Evolutionary conservation across 2,113 vertebrate species (phyloP).

Genomic region (Leptosomus discolor): DNA sequence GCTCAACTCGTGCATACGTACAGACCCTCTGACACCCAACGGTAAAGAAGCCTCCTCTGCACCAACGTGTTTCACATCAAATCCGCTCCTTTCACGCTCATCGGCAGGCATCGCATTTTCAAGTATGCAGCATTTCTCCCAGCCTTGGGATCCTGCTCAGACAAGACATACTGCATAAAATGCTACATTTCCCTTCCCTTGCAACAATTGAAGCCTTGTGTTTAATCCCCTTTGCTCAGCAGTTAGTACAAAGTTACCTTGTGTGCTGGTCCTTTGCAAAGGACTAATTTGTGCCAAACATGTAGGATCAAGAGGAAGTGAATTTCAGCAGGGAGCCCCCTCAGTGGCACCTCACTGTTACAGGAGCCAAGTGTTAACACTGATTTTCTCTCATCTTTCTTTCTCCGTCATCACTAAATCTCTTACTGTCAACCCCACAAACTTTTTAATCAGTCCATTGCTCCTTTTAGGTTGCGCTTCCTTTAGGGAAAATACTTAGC

Average conservation of each 20-base stretch:
- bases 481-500: neutral
- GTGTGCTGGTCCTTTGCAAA: constrained; percentile 33
- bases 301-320: constrained; percentile 20
- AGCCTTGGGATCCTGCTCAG: neutral
- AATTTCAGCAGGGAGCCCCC: constrained; percentile 40
- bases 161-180: neutral
- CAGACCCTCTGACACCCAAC: neutral
- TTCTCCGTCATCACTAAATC: neutral
- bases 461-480: neutral
- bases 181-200: neutral
- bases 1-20: neutral
- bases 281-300: neutral
- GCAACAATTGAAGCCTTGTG: constrained; percentile 42
- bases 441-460: neutral
- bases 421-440: neutral
- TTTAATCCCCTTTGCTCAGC: constrained; percentile 35
- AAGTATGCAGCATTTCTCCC: neutral
- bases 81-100: neutral
- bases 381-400: constrained; percentile 26
- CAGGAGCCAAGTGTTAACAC: constrained; percentile 16
- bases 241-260: constrained; percentile 53
- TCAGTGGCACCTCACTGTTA: constrained; percentile 11
- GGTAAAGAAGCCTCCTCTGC: neutral
- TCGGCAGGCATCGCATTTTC: neutral
- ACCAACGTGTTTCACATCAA: neutral